phyloP scores from a whole-genome alignment of 2,113 vertebrate genomes.

The Anas platyrhynchos region DNA sequence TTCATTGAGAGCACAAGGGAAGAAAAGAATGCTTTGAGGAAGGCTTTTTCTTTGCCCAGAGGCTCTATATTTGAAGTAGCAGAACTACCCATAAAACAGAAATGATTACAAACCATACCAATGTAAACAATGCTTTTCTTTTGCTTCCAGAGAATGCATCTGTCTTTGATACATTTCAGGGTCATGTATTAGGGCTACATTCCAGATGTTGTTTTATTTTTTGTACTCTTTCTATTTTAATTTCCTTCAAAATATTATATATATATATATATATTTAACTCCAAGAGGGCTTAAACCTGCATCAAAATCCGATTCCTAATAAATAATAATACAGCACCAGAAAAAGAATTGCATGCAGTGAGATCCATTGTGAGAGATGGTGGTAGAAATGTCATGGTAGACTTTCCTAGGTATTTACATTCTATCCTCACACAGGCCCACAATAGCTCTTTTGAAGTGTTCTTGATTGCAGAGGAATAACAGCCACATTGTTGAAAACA shows the following conservation, averaged over 20 bases:
- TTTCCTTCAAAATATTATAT: neutral
- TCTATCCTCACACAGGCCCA: neutral
- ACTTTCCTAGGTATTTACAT: neutral
- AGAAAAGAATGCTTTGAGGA: neutral
- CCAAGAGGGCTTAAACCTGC: neutral
- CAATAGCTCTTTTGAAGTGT: neutral
- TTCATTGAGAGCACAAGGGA: slow-evolving; percentile 1
- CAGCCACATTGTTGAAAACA: neutral
- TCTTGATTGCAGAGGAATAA: neutral
- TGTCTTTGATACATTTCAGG: neutral
- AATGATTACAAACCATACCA: neutral
- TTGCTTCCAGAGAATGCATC: neutral
- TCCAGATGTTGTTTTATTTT: neutral
- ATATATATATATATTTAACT: neutral
- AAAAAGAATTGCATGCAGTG: accelerated
- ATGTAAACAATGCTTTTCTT: neutral
- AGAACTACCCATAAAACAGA: slow-evolving; percentile 21
- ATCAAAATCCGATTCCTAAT: neutral
- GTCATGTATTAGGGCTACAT: neutral
- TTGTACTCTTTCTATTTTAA: neutral
- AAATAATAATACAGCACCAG: neutral
- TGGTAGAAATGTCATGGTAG: neutral
- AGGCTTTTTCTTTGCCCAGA: neutral
- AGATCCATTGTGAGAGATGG: neutral
- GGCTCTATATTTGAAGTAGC: slow-evolving; percentile 11